A percentile compares a stretch with the other conserved stretches of the same genome.
Conservation (phyloP, 2,797 vertebrate genomes). For the Epinephelus awoara region DNA sequence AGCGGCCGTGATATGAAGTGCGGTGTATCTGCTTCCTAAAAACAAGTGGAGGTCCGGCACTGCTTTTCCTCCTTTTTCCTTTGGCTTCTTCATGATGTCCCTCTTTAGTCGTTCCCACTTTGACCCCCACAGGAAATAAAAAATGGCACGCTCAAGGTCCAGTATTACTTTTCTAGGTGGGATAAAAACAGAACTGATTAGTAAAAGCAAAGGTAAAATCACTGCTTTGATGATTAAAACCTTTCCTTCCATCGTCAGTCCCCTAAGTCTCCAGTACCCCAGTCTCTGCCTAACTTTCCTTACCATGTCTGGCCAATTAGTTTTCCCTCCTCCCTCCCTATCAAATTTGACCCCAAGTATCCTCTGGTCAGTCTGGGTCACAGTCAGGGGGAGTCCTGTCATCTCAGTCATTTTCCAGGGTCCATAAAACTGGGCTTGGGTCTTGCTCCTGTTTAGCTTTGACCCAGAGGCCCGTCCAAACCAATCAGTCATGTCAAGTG, state of each 20-base stretch:
- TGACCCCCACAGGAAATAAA: neutral
- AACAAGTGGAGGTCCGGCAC: neutral
- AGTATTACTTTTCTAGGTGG: neutral
- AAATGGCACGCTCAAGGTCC: neutral
- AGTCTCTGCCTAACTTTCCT: too few species aligned
- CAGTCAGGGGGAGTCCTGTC: conserved; percentile 3
- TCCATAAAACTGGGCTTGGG: conserved; percentile 10
- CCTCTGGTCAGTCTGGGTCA: too few species aligned
- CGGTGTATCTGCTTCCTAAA: neutral
- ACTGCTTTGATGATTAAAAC: too few species aligned
- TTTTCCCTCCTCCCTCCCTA: too few species aligned
- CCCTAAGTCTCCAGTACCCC: too few species aligned
- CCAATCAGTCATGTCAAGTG: conserved; percentile 13
- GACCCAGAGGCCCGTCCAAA: conserved; percentile 29
- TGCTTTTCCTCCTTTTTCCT: conserved; percentile 3
- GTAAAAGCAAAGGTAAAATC: too few species aligned
- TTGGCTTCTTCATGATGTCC: neutral
- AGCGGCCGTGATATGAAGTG: neutral
- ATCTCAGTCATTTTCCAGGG: neutral
- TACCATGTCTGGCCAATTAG: too few species aligned
- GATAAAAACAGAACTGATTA: conserved; percentile 27
- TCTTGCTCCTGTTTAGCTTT: neutral
- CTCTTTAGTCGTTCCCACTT: neutral
- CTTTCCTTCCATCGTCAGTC: too few species aligned
- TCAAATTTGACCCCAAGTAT: too few species aligned